phyloP scores from a whole-genome alignment of 2,888 invertebrate genomes.

The Caenorhabditis uteleia region DNA sequence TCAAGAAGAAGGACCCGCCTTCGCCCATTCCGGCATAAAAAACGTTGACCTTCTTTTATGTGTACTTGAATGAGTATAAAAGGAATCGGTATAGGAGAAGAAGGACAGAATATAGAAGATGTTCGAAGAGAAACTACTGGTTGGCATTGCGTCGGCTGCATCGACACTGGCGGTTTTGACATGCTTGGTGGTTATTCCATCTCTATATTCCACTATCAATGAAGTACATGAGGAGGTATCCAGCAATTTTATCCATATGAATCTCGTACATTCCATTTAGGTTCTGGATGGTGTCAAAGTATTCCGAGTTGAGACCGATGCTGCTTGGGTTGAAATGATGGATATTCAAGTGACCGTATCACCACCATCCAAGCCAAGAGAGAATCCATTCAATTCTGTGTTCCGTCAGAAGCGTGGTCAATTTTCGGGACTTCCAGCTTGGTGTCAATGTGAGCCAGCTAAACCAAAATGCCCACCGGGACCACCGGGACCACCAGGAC shows the following conservation, averaged over 20 bases:
- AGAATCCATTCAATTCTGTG: conserved; percentile 53
- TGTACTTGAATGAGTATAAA: neutral
- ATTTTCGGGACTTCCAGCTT: conserved; percentile 55
- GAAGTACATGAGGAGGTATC: conserved; percentile 52
- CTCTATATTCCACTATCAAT: conserved; percentile 64
- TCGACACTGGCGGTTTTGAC: conserved; percentile 51
- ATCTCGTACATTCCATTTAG: conserved; percentile 6
- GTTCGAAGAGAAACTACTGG: conserved; percentile 58
- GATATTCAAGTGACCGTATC: conserved; percentile 59
- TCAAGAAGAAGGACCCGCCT: too few relatives aligned
- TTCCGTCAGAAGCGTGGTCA: conserved; percentile 56
- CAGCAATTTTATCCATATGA: too few relatives aligned
- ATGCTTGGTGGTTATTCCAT: conserved; percentile 63
- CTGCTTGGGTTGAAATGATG: conserved; percentile 59
- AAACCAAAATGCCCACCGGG: conserved; percentile 56
- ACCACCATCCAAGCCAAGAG: conserved; percentile 58
- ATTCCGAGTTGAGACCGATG: conserved; percentile 57
- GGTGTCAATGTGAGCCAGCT: conserved; percentile 57
- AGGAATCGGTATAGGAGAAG: conserved; percentile 1
- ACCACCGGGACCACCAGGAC: conserved; percentile 57
- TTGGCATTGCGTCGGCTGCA: conserved; percentile 50
- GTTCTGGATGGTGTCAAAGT: conserved; percentile 53
- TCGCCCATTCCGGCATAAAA: too few relatives aligned
- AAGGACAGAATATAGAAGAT: conserved; percentile 17
- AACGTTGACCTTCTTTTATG: too few relatives aligned